A percentile compares a stretch with the other conserved stretches of the same genome.
These are phyloP conservation scores for Muscicapa comitata DNA, from an alignment of 2,797 vertebrate genomes.

Conservation along the genomic window DNA sequence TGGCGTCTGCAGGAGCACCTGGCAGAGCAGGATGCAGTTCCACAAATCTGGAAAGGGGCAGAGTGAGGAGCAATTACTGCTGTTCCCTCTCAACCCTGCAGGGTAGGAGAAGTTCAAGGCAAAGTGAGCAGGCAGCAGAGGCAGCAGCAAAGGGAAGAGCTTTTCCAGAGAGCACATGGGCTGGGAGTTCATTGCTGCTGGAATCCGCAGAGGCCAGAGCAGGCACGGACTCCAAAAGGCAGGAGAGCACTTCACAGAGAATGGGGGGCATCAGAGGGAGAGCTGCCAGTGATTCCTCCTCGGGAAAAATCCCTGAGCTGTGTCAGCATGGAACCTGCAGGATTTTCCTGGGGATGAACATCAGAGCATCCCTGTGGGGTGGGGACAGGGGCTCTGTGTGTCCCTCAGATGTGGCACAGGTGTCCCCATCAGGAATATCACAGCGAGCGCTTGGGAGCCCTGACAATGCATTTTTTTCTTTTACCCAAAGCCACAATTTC, in stretches of 20 bases:
- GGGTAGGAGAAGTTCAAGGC: conserved; percentile 53
- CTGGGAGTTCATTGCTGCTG: background rate
- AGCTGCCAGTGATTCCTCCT: background rate
- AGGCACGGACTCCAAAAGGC: background rate
- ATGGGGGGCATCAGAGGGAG: background rate
- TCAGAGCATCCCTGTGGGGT: background rate
- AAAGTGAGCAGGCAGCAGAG: background rate
- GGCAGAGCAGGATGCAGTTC: background rate
- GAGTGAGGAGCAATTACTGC: conserved; percentile 3
- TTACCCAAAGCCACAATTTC: background rate
- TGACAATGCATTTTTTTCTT: background rate
- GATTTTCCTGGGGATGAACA: background rate
- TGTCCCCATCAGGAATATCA: background rate
- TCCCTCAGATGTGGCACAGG: background rate
- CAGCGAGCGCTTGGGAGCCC: background rate
- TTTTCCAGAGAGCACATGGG: background rate
- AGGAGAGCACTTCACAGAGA: background rate
- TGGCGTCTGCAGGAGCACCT: background rate
- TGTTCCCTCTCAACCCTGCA: conserved; percentile 20
- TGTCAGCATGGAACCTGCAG: background rate
- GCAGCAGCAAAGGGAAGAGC: conserved; percentile 3
- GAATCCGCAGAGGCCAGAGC: background rate
- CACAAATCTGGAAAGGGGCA: background rate
- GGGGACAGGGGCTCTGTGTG: background rate
- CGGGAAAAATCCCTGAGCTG: background rate